Evolutionary conservation across 1,140 invertebrate genomes (phyloP), one percentile per base, ranked within the genome.

Genomic region (Lethrus apterus): DNA sequence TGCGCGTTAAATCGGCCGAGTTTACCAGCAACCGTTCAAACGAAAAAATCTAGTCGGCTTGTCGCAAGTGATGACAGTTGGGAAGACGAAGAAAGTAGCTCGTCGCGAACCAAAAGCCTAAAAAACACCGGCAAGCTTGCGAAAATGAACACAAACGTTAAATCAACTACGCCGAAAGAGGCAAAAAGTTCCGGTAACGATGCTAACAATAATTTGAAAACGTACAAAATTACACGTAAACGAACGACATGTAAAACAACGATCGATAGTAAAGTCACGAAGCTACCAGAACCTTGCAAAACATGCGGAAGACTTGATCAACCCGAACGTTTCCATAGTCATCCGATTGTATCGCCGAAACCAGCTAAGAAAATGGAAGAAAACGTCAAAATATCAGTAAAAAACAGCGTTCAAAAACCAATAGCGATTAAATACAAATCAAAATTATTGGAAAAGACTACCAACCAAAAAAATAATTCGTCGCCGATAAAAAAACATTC

Each of bases 241-340:
- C 40, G 40, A 13, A 29, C 17, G 2, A 24, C 17, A 2, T 15
- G 20, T 9, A 19, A 21, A 9, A 11, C 35, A 3, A 11, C 18
- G 13, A 21, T 38, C 18, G 18, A 38, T 23, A 38, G 24, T 21
- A 20, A 18, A 38, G n/a, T 1, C 35, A 63, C 41, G 36, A 69
- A 61, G 45, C 59, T 60, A 21, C 63, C 72, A 13, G 66, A 71
- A 46, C 74, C 77, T 3, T 80, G 77, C 53, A 72, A 64, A 24
- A 73, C 72, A 4, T 79, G 77, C 54, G 74, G 74, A 13, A 63
- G 74, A 26, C 58, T 70, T 0, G 69, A 74, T 51, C 70, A 71
- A 24, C 77, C 77, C 0, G 77, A 80, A 51, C 60, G 76, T 4
- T 71, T 79, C 30, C 77, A 79, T 55, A 79, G 75, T 57, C 77